Percentiles rank a stretch among this genome's conserved stretches.
Evolutionary conservation across 2,113 vertebrate genomes (phyloP).

Genomic region (Bufo bufo): DNA sequence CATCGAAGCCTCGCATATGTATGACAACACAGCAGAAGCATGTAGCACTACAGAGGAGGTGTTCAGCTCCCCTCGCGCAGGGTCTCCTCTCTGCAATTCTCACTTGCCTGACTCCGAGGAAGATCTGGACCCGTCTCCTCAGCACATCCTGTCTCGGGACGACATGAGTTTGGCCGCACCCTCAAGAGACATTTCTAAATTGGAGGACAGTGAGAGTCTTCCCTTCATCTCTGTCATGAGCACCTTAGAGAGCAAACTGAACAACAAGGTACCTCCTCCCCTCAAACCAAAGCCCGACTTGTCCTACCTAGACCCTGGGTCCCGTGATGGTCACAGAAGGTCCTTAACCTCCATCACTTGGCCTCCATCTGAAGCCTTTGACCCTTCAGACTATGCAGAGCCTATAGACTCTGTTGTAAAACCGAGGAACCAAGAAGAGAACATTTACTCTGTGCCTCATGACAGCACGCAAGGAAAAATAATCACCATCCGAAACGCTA

Average conservation of each 20-base stretch:
- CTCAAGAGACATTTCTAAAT: conserved; percentile 81
- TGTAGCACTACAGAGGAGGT: conserved; percentile 85
- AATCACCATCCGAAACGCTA: conserved; percentile 93
- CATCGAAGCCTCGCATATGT: conserved; percentile 92
- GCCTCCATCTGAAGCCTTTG: conserved; percentile 84
- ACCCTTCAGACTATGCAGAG: conserved; percentile 94
- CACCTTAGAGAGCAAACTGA: conserved; percentile 86
- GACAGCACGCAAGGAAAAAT: conserved; percentile 98
- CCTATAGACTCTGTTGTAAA: conserved; percentile 92
- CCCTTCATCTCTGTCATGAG: conserved; percentile 81
- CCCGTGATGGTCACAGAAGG: conserved; percentile 76
- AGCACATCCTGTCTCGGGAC: conserved; percentile 76
- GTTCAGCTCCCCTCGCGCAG: conserved; percentile 85
- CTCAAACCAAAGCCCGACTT: conserved; percentile 90
- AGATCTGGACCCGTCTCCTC: conserved; percentile 80
- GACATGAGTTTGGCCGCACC: conserved; percentile 72
- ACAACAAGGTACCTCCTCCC: conserved; percentile 90
- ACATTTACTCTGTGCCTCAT: conserved; percentile 94
- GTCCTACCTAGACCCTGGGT: conserved; percentile 80
- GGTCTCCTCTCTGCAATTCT: conserved; percentile 87
- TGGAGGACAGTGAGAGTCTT: conserved; percentile 83
- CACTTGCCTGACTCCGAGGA: conserved; percentile 90
- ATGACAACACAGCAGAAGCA: conserved; percentile 90
- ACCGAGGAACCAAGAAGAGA: conserved; percentile 87
- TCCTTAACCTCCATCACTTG: conserved; percentile 81